Evolutionary conservation across 2,113 vertebrate genomes (phyloP).

Genomic region (Corynorhinus townsendii): DNA sequence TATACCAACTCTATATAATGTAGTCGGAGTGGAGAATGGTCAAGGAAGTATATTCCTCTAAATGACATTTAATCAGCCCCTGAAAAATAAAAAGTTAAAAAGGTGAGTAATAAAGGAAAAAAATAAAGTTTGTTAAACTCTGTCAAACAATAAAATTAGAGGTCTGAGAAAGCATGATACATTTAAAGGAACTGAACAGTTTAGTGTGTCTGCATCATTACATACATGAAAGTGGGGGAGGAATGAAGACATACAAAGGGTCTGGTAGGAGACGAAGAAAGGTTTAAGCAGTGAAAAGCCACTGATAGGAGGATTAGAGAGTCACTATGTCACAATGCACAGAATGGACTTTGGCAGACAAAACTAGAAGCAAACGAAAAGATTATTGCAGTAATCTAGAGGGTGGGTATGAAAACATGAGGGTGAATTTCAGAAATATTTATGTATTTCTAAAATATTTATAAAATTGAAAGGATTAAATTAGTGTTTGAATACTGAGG

Average conservation of each 20-base stretch:
- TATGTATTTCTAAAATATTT: too few species aligned
- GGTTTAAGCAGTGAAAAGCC: background rate
- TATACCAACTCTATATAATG: background rate
- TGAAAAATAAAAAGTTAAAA: conserved; percentile 2
- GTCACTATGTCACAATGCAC: background rate
- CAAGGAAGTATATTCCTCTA: background rate
- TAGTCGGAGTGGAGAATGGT: background rate
- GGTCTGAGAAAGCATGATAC: background rate
- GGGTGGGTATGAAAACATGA: background rate
- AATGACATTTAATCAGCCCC: background rate
- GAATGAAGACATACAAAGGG: background rate
- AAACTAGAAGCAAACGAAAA: background rate
- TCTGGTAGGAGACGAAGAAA: background rate
- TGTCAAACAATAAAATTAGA: background rate
- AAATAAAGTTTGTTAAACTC: background rate
- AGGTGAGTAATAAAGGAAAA: background rate
- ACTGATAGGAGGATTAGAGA: background rate
- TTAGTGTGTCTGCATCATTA: background rate
- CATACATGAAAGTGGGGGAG: background rate
- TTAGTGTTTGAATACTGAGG: background rate
- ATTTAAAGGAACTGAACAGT: background rate
- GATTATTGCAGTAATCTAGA: background rate
- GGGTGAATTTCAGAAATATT: background rate
- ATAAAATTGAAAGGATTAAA: background rate
- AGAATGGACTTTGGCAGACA: background rate